Evolutionary conservation across 2,888 invertebrate genomes (phyloP), one percentile per base, ranked within the genome.

Genomic region (Lomographa bimaculata): DNA sequence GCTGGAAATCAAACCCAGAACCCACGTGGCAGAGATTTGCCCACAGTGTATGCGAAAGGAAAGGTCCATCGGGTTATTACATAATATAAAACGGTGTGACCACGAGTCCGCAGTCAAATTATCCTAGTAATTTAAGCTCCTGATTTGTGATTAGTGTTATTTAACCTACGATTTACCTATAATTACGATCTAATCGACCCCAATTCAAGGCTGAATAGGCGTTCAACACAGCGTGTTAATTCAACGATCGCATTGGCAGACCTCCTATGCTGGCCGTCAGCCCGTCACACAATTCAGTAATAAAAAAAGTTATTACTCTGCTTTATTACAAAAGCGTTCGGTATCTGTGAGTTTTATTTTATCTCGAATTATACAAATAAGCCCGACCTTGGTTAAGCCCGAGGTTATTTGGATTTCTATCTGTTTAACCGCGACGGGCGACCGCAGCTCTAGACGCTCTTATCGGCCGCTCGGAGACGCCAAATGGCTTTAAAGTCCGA

Each of bases 401-500:
- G 37, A 29, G 48, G 48, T 40, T 44, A 37, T 50, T 50, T 37
- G 44, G 42, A 46, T 48, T 43, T 36, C 46, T 55, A 50, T 53
- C 52, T 43, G 40, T 41, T 33, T 39, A 46, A 41, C 46, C 48
- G 37, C 48, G 27, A 28, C 35, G 47, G 35, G 37, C 29, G 36
- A 30, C 42, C 47, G 43, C 48, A 26, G 29, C 54, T 44, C 37
- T 27, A 37, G 47, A 46, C 40, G 44, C 37, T 41, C 53, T 58
- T 56, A 58, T 55, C 57, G 43, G 46, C 35, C 53, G 49, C 42
- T 39, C 34, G 32, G 46, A 50, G 51, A 54, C 55, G 60, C 54
- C 63, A 63, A 69, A 69, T 57, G 45, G 51, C 48, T 64, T 60
- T 59, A 55, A 60, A 64, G 57, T 59, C 53, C 57, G 49, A 65